phyloP scores from a whole-genome alignment of 2,113 vertebrate genomes.

The Phocoena sinus region DNA sequence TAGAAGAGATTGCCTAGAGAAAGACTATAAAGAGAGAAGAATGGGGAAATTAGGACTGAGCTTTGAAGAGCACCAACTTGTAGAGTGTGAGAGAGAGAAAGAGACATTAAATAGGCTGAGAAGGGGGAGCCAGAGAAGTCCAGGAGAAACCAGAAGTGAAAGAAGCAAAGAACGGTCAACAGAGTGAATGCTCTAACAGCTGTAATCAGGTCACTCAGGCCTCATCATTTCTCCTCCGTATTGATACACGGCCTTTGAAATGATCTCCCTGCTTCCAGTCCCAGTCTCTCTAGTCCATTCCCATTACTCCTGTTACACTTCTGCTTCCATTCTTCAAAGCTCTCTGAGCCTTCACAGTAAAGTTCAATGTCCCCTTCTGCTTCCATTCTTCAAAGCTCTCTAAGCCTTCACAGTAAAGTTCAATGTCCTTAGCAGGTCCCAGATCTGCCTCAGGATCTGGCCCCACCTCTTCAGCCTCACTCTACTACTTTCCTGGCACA shows the following conservation, averaged over 20 bases:
- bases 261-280: background rate
- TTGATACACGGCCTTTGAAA: rapidly evolving
- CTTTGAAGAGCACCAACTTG: background rate
- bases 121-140: background rate
- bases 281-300: background rate
- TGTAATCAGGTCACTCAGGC: background rate
- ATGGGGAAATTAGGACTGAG: background rate
- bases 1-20: background rate
- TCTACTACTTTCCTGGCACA: too few relatives aligned
- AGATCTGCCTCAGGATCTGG: background rate
- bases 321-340: background rate
- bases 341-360: background rate
- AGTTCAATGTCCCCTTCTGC: background rate
- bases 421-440: background rate
- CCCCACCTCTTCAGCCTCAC: too few relatives aligned
- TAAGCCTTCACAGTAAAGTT: background rate
- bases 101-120: background rate
- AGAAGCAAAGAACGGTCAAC: background rate
- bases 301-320: background rate
- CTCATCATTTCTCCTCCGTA: background rate
- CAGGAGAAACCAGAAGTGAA: background rate
- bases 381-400: background rate
- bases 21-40: background rate
- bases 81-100: background rate
- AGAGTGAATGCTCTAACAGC: background rate